Conservation (phyloP, 2,888 invertebrate species). For the Acanthosoma haemorrhoidale region DNA sequence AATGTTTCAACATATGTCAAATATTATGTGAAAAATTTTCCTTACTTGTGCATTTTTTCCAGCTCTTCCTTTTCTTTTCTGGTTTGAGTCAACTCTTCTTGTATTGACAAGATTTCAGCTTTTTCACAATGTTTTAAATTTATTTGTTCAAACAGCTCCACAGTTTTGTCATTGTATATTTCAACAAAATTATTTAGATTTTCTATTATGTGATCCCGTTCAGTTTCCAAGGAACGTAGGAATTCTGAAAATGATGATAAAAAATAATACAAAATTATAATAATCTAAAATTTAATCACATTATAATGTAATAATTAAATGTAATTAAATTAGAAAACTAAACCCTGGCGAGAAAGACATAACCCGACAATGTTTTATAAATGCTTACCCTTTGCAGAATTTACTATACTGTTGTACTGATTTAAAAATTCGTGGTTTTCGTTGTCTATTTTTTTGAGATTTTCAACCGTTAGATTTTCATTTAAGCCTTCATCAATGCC, state of each 20-base stretch:
- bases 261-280: not conserved
- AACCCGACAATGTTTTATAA: no score
- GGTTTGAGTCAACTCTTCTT: conserved; percentile 41
- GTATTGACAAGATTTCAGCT: conserved; percentile 33
- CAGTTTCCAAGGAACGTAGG: not conserved
- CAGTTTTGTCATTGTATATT: not conserved
- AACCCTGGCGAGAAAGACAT: no score
- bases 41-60: conserved; percentile 41
- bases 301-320: no score
- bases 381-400: not conserved
- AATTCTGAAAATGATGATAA: not conserved
- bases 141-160: conserved; percentile 21
- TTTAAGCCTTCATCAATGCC: not conserved
- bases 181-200: not conserved
- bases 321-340: no score
- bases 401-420: not conserved
- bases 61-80: conserved; percentile 42
- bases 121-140: not conserved
- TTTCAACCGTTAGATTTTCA: not conserved
- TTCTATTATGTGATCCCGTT: not conserved
- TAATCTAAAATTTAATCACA: no score
- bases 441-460: not conserved
- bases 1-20: no score
- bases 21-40: conserved; percentile 27
- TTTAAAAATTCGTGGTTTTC: not conserved